Evolutionary conservation across 1,140 invertebrate species (phyloP), one percentile per base, ranked within the genome.

Genomic region (Drosophila sp.): DNA sequence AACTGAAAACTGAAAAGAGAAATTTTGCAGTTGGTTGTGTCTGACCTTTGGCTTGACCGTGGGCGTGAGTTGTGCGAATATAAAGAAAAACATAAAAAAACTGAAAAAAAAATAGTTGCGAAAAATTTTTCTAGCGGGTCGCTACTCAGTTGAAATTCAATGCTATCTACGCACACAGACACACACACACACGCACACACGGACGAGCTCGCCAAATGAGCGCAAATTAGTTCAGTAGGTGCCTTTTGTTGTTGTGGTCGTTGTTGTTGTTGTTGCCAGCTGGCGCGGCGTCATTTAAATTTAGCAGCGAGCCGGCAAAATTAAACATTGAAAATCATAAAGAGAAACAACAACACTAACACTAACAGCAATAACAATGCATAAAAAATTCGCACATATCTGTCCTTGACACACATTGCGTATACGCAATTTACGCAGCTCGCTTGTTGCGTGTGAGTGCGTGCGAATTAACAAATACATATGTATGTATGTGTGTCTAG

Each of bases 401-500:
- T 91, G 89, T 91, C 89, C 89, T 91, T 91, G 89, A 91, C 89
- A 91, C 81, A 91, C 84, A 89, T 91, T 89, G 89, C 74, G 80
- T 82, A 82, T 87, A 87, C 82, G 82, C 82, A 87, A 82, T 87
- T 70, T 87, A 87, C 82, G 82, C 82, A 86, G 81, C 77, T 58
- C 58, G 59, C 43, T 34, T 16, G 72, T 62, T 63, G 71, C 53
- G 71, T 73, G 62, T 69, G 75, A 82, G 78, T 87, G 83, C 82
- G 80, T 83, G 73, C 80, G 67, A 76, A 62, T 87, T 65, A 38
- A 6, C 36, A 38, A 38, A 38, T 36, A 36, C 16, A 58, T 34
- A 53, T 13, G 32, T 18, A 34, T 27, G 41, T 48, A 34, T 13
- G 59, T 53, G 43, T 48, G 67, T 14, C 7, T 48, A 58, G n/a